phyloP scores from a whole-genome alignment of 23 tunicate species.

The Styela plicata region DNA sequence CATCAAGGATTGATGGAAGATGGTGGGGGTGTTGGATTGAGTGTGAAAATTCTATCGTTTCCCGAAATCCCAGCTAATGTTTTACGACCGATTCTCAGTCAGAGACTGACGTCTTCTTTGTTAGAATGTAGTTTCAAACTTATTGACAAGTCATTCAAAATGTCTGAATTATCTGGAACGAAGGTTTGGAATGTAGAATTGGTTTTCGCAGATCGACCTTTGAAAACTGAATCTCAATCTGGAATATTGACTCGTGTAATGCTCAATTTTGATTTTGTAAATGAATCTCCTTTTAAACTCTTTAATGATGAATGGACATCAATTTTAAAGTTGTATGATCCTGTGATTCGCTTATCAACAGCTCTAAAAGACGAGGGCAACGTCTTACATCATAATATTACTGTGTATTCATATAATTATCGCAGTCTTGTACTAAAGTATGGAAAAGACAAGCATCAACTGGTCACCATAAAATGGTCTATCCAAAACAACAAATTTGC shows the following conservation, averaged over 20 bases:
- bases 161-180: neutral
- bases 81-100: neutral
- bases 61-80: conserved; percentile 28
- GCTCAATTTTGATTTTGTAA: neutral
- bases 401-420: conserved; percentile 64
- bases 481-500: conserved; percentile 41
- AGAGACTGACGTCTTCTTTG: neutral
- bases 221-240: conserved; percentile 14
- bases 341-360: conserved; percentile 32
- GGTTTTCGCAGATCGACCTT: conserved; percentile 1
- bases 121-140: neutral
- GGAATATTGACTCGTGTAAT: conserved; percentile 3
- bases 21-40: conserved; percentile 38
- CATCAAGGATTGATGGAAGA: conserved; percentile 68
- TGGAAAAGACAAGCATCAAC: conserved; percentile 31
- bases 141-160: conserved; percentile 12
- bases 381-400: conserved; percentile 1
- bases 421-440: conserved; percentile 67
- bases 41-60: conserved; percentile 40
- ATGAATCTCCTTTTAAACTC: conserved; percentile 29
- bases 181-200: conserved; percentile 20
- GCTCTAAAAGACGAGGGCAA: conserved; percentile 12
- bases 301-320: conserved; percentile 58
- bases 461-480: conserved; percentile 66
- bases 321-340: conserved; percentile 39